Conservation (phyloP, 2,888 invertebrate species). For the Leucania comma region DNA sequence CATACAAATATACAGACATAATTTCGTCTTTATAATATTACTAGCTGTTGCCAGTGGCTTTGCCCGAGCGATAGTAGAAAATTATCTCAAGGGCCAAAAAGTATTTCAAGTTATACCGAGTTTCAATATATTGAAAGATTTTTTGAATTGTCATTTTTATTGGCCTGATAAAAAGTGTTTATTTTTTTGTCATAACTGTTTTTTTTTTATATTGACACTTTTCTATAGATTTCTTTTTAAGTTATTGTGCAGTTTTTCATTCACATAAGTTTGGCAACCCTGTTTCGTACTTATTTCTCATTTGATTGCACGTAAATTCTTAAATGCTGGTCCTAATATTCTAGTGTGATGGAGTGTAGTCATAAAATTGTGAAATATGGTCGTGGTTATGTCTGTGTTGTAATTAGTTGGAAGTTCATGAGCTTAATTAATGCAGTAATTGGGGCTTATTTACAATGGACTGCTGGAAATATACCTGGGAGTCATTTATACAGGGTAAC, state of each 20-base stretch:
- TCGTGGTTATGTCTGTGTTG: conserved; percentile 20
- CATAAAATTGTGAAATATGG: conserved; percentile 49
- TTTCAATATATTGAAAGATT: too few species aligned
- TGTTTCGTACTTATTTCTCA: conserved; percentile 43
- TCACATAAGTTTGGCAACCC: neutral
- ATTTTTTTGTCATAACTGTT: too few species aligned
- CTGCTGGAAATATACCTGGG: neutral
- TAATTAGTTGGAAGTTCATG: conserved; percentile 32
- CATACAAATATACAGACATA: too few species aligned
- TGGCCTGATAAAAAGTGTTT: neutral
- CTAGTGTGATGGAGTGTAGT: conserved; percentile 38
- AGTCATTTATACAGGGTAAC: too few species aligned
- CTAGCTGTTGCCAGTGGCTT: too few species aligned
- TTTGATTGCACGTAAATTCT: conserved; percentile 66
- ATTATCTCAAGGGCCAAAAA: too few species aligned
- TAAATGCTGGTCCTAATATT: conserved; percentile 50
- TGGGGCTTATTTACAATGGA: neutral
- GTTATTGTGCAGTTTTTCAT: neutral
- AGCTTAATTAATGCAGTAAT: conserved; percentile 35
- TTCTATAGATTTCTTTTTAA: too few species aligned
- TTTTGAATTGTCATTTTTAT: neutral
- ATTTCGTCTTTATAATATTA: too few species aligned
- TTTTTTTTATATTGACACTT: too few species aligned
- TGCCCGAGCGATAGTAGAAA: too few species aligned
- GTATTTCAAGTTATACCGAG: too few species aligned